phyloP scores from a whole-genome alignment of 2,888 invertebrate species.

The Adelognathus sp. region DNA sequence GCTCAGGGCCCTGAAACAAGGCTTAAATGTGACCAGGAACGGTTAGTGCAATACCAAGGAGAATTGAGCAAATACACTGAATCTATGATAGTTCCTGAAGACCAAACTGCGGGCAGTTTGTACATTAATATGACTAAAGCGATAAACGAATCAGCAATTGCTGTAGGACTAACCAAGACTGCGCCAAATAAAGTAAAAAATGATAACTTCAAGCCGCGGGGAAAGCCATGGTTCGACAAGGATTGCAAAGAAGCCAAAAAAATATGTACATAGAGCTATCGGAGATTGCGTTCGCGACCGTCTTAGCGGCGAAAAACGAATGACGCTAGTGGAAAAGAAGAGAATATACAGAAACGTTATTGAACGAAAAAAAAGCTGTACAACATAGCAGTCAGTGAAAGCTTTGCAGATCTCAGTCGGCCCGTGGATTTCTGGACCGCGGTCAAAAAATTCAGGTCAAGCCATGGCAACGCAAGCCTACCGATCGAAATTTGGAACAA shows the following conservation, averaged over 20 bases:
- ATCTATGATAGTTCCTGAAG: neutral
- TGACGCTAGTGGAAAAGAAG: neutral
- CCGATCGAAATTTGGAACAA: slow-evolving; percentile 14
- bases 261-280: neutral
- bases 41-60: neutral
- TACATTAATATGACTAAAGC: neutral
- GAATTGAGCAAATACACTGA: neutral
- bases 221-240: slow-evolving; percentile 8
- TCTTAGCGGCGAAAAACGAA: neutral
- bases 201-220: neutral
- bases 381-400: neutral
- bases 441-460: neutral
- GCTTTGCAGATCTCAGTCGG: neutral
- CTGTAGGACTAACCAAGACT: neutral
- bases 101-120: neutral
- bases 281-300: neutral
- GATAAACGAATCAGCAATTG: neutral
- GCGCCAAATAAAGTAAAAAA: neutral
- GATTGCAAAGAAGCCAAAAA: neutral
- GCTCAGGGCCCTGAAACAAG: no score
- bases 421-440: neutral
- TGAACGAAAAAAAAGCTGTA: neutral
- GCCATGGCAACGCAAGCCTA: neutral
- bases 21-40: neutral
- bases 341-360: neutral